Conservation (phyloP, 2,797 vertebrate species). For the Huso huso region DNA sequence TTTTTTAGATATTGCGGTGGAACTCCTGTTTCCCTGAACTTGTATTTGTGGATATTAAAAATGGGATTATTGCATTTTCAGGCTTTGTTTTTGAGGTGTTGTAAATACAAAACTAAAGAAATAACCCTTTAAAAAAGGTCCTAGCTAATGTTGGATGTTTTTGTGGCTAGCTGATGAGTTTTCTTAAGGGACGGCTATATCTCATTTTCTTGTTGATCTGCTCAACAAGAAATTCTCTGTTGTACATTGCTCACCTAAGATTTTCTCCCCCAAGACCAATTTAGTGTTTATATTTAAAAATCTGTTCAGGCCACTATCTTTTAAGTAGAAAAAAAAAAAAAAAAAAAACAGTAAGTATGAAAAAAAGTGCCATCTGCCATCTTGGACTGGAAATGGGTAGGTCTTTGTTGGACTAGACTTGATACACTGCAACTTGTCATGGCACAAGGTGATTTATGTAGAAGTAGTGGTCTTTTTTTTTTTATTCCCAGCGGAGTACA, state of each 20-base stretch:
- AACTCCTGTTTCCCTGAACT: conserved; percentile 72
- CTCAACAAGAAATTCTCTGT: conserved; percentile 10
- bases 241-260: neutral
- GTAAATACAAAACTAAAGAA: conserved; percentile 48
- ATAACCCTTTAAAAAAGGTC: conserved; percentile 17
- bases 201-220: conserved; percentile 28
- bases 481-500: neutral
- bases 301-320: neutral
- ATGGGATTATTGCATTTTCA: conserved; percentile 71
- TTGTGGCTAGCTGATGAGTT: neutral
- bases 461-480: conserved; percentile 4
- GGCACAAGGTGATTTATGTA: conserved; percentile 27
- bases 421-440: conserved; percentile 30
- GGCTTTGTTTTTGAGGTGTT: conserved; percentile 45
- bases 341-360: conserved; percentile 23
- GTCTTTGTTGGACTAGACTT: conserved; percentile 31
- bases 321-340: neutral
- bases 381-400: conserved; percentile 9
- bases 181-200: neutral
- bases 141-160: neutral
- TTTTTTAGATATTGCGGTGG: conserved; percentile 71
- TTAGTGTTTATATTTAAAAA: conserved; percentile 4
- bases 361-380: neutral
- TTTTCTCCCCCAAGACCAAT: neutral
- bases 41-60: conserved; percentile 79